phyloP scores from a whole-genome alignment of 2,888 invertebrate genomes.

The Drosophila niveifrons region DNA sequence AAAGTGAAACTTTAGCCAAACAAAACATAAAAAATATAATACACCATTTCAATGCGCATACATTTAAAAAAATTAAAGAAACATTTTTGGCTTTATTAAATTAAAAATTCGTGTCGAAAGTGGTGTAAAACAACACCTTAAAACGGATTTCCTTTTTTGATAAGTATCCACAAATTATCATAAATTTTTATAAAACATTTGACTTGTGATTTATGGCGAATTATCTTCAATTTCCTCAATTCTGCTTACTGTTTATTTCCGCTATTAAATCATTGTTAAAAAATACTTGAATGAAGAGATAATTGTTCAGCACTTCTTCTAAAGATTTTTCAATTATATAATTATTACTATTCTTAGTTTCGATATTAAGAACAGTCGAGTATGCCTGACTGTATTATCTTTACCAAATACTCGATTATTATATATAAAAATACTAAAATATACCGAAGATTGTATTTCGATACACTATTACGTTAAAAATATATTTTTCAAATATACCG shows the following conservation, averaged over 20 bases:
- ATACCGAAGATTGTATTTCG: no score
- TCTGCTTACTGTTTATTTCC: background rate
- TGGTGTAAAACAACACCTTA: constrained; percentile 9
- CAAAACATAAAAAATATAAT: background rate
- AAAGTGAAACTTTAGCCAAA: constrained; percentile 17
- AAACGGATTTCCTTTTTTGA: background rate
- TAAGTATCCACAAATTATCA: background rate
- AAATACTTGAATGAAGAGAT: background rate
- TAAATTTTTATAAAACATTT: background rate
- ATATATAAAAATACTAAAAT: no score
- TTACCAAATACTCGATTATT: no score
- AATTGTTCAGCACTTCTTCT: no score
- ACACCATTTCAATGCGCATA: constrained; percentile 4
- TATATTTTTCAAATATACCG: no score
- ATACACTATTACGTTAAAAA: no score
- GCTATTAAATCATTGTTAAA: background rate
- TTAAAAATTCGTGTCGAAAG: background rate
- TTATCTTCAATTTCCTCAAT: background rate
- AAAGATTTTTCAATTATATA: background rate
- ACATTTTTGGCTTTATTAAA: background rate
- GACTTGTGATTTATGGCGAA: background rate
- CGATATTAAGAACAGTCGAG: background rate
- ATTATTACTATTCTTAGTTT: no score
- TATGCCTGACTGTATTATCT: no score
- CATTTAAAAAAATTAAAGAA: background rate